Percentiles rank a stretch among this genome's conserved stretches.
Conservation (phyloP, 2,113 vertebrate species). For the sheep (Ovis aries) region DNA sequence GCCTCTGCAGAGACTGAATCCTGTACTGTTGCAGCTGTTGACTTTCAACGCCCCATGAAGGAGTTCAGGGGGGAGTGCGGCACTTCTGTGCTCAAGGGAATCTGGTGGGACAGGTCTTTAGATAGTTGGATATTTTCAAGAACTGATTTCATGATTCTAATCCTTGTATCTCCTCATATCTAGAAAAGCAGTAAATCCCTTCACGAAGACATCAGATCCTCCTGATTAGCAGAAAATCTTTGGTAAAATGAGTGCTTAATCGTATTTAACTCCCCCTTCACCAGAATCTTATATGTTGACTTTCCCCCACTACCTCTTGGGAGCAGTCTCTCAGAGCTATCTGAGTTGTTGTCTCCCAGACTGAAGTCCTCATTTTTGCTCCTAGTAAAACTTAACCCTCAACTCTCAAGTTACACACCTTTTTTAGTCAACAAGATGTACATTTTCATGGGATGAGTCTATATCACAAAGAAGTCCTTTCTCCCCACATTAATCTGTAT, state of each 20-base stretch:
- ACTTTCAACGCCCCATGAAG: neutral
- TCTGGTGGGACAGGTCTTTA: neutral
- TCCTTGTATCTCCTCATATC: neutral
- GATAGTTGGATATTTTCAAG: neutral
- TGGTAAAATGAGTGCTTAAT: neutral
- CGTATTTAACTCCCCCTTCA: neutral
- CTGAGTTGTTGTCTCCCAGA: neutral
- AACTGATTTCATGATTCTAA: neutral
- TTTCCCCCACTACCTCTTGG: neutral
- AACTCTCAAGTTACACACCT: neutral
- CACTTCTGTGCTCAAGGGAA: neutral
- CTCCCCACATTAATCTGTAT: accelerated
- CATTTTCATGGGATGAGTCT: neutral
- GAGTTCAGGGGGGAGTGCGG: neutral
- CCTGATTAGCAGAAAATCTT: neutral
- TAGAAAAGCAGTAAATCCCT: neutral
- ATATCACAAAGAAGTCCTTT: accelerated
- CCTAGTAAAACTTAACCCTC: neutral
- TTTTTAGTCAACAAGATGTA: neutral
- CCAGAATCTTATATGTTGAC: neutral
- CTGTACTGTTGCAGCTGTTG: neutral
- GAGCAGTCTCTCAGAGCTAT: neutral
- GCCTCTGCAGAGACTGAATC: neutral
- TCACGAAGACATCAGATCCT: neutral
- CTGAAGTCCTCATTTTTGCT: neutral